Percentiles rank a stretch among this genome's conserved stretches.
These are phyloP conservation scores for Speoplatyrhinus poulsoni DNA, from an alignment of 2,113 vertebrate genomes.

Conservation along the genomic window DNA sequence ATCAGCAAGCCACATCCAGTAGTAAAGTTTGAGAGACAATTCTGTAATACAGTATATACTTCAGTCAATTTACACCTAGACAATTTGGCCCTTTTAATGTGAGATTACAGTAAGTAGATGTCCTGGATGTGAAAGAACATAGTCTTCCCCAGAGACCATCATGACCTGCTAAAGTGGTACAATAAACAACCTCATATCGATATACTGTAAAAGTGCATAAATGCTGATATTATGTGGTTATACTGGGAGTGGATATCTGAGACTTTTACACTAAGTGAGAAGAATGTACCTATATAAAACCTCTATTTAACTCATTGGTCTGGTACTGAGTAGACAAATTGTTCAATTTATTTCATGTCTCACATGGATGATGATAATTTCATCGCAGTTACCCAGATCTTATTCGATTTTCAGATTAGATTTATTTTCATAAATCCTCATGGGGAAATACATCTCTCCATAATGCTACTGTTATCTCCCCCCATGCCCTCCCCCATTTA, in stretches of 20 bases:
- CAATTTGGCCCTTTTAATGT: slow-evolving; percentile 28
- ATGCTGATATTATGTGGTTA: slow-evolving; percentile 29
- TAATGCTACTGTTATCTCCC: slow-evolving; percentile 22
- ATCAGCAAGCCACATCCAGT: background rate
- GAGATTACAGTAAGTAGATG: slow-evolving; percentile 22
- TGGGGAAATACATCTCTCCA: background rate
- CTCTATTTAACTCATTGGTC: slow-evolving; percentile 3
- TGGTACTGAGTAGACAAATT: slow-evolving; percentile 32
- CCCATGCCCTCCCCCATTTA: slow-evolving; percentile 37
- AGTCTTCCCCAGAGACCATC: slow-evolving; percentile 9
- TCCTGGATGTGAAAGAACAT: slow-evolving; percentile 10
- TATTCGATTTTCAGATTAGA: background rate
- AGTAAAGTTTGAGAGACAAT: background rate
- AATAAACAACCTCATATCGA: slow-evolving; percentile 39
- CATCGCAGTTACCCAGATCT: background rate
- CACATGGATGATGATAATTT: slow-evolving; percentile 20
- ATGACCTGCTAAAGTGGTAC: slow-evolving; percentile 32
- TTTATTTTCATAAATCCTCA: too few relatives aligned
- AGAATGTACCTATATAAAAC: slow-evolving; percentile 25
- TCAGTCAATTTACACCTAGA: slow-evolving; percentile 10
- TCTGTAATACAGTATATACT: slow-evolving; percentile 13
- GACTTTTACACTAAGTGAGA: slow-evolving; percentile 16
- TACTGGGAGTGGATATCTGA: slow-evolving; percentile 6
- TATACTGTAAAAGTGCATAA: slow-evolving; percentile 34
- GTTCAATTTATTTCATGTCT: background rate